A percentile compares a stretch with the other conserved stretches of the same genome.
Conservation (phyloP, 2,113 vertebrate genomes). For the Vimba vimba region DNA sequence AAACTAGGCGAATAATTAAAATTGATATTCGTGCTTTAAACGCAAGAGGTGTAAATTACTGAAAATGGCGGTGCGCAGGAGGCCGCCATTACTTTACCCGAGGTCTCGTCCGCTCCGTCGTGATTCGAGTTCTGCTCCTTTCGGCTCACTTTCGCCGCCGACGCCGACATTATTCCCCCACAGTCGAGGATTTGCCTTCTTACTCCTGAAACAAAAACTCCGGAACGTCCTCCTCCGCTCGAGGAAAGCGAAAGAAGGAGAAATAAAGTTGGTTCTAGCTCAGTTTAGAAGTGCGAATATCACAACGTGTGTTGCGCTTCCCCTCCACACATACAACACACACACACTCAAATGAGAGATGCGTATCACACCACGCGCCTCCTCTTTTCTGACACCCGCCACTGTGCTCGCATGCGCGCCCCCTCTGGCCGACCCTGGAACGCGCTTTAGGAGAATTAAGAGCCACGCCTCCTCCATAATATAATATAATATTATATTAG, state of each 20-base stretch:
- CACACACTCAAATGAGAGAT: slow-evolving; percentile 49
- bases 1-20: neutral
- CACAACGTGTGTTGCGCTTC: slow-evolving; percentile 61
- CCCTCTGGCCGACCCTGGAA: slow-evolving; percentile 28
- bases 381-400: slow-evolving; percentile 28
- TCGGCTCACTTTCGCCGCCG: slow-evolving; percentile 86
- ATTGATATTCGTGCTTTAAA: neutral
- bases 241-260: slow-evolving; percentile 43
- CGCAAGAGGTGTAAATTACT: slow-evolving; percentile 16
- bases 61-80: slow-evolving; percentile 74
- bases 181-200: slow-evolving; percentile 32
- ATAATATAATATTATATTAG: neutral
- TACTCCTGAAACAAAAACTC: slow-evolving; percentile 41
- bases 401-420: slow-evolving; percentile 43
- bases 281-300: slow-evolving; percentile 56
- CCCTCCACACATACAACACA: slow-evolving; percentile 44
- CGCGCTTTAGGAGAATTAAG: slow-evolving; percentile 47
- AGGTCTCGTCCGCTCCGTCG: slow-evolving; percentile 87
- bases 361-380: slow-evolving; percentile 47
- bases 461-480: slow-evolving; percentile 39
- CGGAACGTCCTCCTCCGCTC: slow-evolving; percentile 30
- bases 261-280: slow-evolving; percentile 54
- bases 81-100: slow-evolving; percentile 76
- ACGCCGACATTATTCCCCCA: slow-evolving; percentile 80
- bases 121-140: slow-evolving; percentile 90